Conservation (phyloP, 2,888 invertebrate genomes). For the Melanchra persicariae region DNA sequence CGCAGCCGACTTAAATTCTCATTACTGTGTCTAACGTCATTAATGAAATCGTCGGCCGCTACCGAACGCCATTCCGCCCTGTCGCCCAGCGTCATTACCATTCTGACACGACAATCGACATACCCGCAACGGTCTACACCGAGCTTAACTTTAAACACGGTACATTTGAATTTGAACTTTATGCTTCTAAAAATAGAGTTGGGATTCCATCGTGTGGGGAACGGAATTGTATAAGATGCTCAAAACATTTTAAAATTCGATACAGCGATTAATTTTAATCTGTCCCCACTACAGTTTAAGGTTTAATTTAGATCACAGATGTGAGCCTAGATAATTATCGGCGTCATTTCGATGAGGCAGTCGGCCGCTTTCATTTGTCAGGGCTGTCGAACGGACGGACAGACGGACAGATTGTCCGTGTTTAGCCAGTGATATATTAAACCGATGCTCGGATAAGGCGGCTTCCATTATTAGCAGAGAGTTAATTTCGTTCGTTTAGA, state of each 20-base stretch:
- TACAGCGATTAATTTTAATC: slow-evolving; percentile 68
- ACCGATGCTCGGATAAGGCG: slow-evolving; percentile 76
- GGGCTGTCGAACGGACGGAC: slow-evolving; percentile 68
- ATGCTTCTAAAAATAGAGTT: fast-evolving
- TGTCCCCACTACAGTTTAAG: slow-evolving; percentile 57
- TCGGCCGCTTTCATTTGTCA: slow-evolving; percentile 79
- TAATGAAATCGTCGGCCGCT: slow-evolving; percentile 85
- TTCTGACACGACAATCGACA: slow-evolving; percentile 71
- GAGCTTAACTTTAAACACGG: slow-evolving; percentile 44
- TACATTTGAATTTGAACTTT: slow-evolving; percentile 40
- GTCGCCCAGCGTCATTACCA: slow-evolving; percentile 76
- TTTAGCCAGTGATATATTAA: slow-evolving; percentile 79
- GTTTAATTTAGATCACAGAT: slow-evolving; percentile 66
- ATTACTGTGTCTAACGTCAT: slow-evolving; percentile 85
- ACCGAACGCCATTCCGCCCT: slow-evolving; percentile 81
- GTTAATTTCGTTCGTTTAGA: slow-evolving; percentile 74
- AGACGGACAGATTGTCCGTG: slow-evolving; percentile 73
- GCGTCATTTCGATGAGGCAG: slow-evolving; percentile 70
- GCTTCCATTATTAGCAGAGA: slow-evolving; percentile 71
- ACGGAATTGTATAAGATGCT: slow-evolving; percentile 31
- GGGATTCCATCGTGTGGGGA: slow-evolving; percentile 13
- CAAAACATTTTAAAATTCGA: slow-evolving; percentile 59
- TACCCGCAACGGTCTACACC: slow-evolving; percentile 52
- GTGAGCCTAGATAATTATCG: slow-evolving; percentile 77
- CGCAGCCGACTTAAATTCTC: slow-evolving; percentile 77